Base-by-base conservation (phyloP, 64 coral and sea anemone genomes). In the Actinia tenebrosa region DNA sequence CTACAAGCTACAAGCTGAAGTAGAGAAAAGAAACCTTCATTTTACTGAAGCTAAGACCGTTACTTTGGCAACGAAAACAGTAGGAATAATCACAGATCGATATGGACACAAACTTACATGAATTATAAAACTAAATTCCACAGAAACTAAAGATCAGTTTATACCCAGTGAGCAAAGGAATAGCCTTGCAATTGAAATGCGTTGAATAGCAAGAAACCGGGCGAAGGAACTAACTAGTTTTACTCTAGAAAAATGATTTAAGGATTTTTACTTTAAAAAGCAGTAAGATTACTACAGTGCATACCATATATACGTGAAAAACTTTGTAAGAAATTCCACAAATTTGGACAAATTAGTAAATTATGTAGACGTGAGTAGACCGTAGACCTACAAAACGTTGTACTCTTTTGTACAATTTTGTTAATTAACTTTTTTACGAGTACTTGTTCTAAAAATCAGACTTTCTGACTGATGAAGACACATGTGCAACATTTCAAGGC, bases 61-160 rank as follows among this genome's bases (percentile, higher is more conserved):
- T 81, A 50, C 79, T 81, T 45, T 81, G 79, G 79, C 79, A 81
- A 81, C 79, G 18, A 23, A 81, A 81, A 53, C 45, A 75, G 45
- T 25, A 53, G 14, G 44, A 81, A 81, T 81, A 53, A 81, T 81
- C 3, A 75, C 69, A 75, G 7, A 81, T 81, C 44, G 45, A 45
- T 50, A 50, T 81, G 79, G 79, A 75, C 26, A 75, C 69, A 75
- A 11, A 5, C 44, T 81, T 50, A 81, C 22, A 45, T 81, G 79
- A 81, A 81, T 81, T 81, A 50, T 53, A 53, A 37, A 53, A 52
- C 7, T 16, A 81, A 81, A 81, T 81, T 81, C 79, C 79, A 81
- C 50, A 20, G 45, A 81, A 81, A 81, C 79, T n/a, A 53, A 81
- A 45, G 69, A 27, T 75, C 26, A 42, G 27, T 30, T 42, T 75